phyloP scores from a whole-genome alignment of 2,888 invertebrate species.

The Dicycla oo region DNA sequence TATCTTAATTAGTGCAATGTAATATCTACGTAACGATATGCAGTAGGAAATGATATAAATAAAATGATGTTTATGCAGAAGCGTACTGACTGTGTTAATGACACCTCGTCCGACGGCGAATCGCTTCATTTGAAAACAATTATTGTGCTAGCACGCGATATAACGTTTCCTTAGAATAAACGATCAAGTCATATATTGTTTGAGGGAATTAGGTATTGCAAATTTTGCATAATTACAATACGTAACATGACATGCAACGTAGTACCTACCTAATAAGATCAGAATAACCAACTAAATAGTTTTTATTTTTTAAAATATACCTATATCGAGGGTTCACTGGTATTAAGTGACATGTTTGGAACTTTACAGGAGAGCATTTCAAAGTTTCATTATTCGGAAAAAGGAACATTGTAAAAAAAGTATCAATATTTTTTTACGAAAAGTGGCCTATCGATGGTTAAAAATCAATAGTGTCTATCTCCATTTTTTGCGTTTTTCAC shows the following conservation, averaged over 20 bases:
- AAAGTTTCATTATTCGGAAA: too few relatives aligned
- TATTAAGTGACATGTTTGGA: too few relatives aligned
- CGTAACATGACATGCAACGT: slow-evolving; percentile 30
- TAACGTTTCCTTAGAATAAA: slow-evolving; percentile 64
- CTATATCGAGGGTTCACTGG: too few relatives aligned
- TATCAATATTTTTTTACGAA: too few relatives aligned
- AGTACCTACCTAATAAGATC: slow-evolving; percentile 12
- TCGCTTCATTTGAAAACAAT: slow-evolving; percentile 77
- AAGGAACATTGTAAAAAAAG: too few relatives aligned
- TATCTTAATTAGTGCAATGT: slow-evolving; percentile 49
- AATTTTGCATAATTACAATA: slow-evolving; percentile 37
- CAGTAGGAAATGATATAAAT: slow-evolving; percentile 61
- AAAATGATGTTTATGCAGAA: slow-evolving; percentile 69
- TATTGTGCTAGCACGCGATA: slow-evolving; percentile 71
- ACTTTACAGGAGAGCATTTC: too few relatives aligned
- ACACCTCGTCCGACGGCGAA: slow-evolving; percentile 64
- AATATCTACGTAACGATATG: slow-evolving; percentile 50
- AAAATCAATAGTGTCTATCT: too few relatives aligned
- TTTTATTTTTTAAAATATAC: slow-evolving; percentile 7
- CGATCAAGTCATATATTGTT: slow-evolving; percentile 54
- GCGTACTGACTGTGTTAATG: slow-evolving; percentile 70
- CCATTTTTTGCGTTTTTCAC: too few relatives aligned
- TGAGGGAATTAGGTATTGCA: slow-evolving; percentile 19
- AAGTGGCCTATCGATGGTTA: too few relatives aligned
- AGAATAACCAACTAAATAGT: slow-evolving; percentile 7